phyloP scores from a whole-genome alignment of 1,140 invertebrate genomes.

The Magallana ariakensis region DNA sequence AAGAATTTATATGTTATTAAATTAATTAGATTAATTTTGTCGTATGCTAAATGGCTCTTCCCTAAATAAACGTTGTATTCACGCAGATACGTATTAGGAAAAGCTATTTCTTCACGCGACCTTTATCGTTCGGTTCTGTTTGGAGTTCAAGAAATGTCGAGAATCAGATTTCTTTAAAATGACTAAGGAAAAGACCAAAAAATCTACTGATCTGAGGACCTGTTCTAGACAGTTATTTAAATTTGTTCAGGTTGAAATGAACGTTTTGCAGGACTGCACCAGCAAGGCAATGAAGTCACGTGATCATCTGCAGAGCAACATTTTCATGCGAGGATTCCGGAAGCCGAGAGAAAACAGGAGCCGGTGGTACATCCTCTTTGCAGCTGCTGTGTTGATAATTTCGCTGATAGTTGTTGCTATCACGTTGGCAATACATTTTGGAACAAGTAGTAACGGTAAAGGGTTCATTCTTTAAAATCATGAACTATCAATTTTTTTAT shows the following conservation, averaged over 20 bases:
- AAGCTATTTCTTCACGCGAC: background rate
- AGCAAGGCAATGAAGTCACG: conserved; percentile 4
- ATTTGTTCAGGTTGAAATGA: conserved; percentile 30
- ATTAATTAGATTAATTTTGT: conserved; percentile 6
- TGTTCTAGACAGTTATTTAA: background rate
- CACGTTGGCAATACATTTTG: conserved; percentile 20
- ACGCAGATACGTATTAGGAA: background rate
- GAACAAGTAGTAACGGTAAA: background rate
- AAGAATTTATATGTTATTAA: conserved; percentile 25
- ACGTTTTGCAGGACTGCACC: conserved; percentile 28
- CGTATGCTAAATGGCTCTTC: background rate
- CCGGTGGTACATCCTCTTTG: conserved; percentile 15
- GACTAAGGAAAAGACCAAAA: background rate
- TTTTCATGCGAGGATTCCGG: conserved; percentile 8
- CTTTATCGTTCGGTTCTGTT: background rate
- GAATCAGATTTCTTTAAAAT: background rate
- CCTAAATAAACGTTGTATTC: conserved; percentile 2
- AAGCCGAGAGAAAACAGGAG: conserved; percentile 9
- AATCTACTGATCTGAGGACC: background rate
- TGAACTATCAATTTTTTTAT: too few relatives aligned
- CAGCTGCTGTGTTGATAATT: background rate
- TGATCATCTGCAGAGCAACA: background rate
- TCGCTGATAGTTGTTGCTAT: background rate
- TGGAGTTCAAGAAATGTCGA: background rate
- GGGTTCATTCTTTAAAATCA: too few relatives aligned